Evolutionary conservation across 2,888 invertebrate genomes (phyloP).

Genomic region (Eudemis profundana): DNA sequence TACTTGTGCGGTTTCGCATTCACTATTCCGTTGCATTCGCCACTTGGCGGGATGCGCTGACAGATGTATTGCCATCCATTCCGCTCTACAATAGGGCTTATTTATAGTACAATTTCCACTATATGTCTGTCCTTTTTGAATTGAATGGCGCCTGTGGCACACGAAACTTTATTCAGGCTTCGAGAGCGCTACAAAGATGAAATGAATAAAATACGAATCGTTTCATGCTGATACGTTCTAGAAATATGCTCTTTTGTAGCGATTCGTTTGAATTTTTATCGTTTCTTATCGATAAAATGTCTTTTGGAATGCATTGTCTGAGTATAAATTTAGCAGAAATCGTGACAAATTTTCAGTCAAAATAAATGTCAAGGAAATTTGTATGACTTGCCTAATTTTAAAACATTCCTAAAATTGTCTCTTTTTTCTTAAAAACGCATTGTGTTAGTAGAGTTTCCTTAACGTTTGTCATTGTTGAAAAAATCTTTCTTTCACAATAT

Average conservation of each 20-base stretch:
- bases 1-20: constrained; percentile 50
- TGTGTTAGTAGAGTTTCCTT: background rate
- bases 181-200: constrained; percentile 51
- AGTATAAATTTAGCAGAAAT: constrained; percentile 6
- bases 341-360: constrained; percentile 4
- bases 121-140: constrained; percentile 5
- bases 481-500: constrained; percentile 47
- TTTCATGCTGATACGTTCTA: constrained; percentile 12
- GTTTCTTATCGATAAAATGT: constrained; percentile 26
- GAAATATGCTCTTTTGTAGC: constrained; percentile 26
- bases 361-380: background rate
- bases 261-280: constrained; percentile 30
- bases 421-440: background rate
- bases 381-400: too few relatives aligned
- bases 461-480: constrained; percentile 24
- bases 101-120: background rate
- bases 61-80: constrained; percentile 57
- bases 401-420: background rate
- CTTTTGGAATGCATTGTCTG: constrained; percentile 5
- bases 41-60: constrained; percentile 56
- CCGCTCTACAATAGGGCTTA: background rate
- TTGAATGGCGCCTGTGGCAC: constrained; percentile 42
- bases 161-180: constrained; percentile 50
- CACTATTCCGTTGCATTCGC: constrained; percentile 50
- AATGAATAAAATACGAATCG: constrained; percentile 37